Conservation (phyloP, 2,113 vertebrate species). For the Opisthocomus hoazin region DNA sequence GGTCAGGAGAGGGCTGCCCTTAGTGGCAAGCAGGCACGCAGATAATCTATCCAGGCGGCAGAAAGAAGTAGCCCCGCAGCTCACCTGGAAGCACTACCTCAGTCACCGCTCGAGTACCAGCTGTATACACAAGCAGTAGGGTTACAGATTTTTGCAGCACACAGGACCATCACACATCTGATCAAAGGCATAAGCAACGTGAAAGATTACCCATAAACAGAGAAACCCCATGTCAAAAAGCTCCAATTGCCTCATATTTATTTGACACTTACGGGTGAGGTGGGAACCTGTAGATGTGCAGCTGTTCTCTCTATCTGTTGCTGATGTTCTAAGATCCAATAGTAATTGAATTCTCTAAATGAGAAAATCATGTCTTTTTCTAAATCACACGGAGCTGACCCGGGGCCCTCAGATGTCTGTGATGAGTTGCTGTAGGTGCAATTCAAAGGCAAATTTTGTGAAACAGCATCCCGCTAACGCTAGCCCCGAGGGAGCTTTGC, state of each 20-base stretch:
- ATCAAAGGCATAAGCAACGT: neutral
- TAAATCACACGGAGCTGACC: neutral
- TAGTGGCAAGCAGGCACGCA: too few species aligned
- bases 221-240: neutral
- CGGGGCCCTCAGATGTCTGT: neutral
- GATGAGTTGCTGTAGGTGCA: neutral
- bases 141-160: neutral
- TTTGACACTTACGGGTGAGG: neutral
- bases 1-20: fast-evolving
- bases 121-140: neutral
- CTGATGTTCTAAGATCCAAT: neutral
- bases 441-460: neutral
- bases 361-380: neutral
- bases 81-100: neutral
- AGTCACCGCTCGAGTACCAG: fast-evolving
- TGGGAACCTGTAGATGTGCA: neutral
- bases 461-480: neutral
- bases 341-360: neutral
- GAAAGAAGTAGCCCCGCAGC: neutral
- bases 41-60: neutral
- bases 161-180: neutral
- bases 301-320: neutral
- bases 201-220: neutral
- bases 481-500: neutral
- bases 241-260: neutral